Evolutionary conservation across 2,113 vertebrate genomes (phyloP).

Genomic region (Loxodonta africana): DNA sequence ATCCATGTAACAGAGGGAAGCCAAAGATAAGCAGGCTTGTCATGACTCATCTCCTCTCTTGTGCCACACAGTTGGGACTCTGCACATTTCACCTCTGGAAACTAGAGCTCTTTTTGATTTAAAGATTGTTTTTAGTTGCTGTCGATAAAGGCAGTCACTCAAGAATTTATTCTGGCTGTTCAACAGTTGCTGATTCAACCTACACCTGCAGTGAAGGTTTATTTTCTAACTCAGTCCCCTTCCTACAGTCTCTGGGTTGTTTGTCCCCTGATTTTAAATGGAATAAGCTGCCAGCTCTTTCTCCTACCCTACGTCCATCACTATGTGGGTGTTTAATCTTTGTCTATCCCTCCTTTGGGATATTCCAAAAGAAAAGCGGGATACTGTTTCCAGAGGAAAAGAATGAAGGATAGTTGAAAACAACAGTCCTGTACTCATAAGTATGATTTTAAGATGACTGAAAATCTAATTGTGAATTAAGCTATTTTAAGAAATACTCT

Average conservation of each 20-base stretch:
- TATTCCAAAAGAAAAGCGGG: not conserved
- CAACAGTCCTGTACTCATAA: not conserved
- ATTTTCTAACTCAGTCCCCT: constrained; percentile 25
- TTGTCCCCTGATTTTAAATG: not conserved
- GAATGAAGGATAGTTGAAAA: not conserved
- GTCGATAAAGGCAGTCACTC: not conserved
- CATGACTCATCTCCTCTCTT: not conserved
- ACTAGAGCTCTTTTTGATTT: not conserved
- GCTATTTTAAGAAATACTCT: constrained; percentile 34
- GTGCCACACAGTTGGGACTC: not conserved
- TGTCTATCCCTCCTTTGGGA: not conserved
- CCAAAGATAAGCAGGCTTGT: not conserved
- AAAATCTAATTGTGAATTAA: constrained; percentile 34
- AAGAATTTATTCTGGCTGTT: constrained; percentile 41
- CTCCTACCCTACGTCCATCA: not conserved
- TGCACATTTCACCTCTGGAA: not conserved
- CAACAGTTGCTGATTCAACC: not conserved
- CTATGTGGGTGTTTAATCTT: not conserved
- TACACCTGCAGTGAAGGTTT: not conserved
- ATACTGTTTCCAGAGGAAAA: not conserved
- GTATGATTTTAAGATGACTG: constrained; percentile 39
- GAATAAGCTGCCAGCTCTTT: not conserved
- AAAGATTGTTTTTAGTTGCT: not conserved
- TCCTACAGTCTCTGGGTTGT: not conserved
- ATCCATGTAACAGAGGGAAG: not conserved